phyloP scores from a whole-genome alignment of 2,888 invertebrate genomes.

The Eupithecia insigniata region DNA sequence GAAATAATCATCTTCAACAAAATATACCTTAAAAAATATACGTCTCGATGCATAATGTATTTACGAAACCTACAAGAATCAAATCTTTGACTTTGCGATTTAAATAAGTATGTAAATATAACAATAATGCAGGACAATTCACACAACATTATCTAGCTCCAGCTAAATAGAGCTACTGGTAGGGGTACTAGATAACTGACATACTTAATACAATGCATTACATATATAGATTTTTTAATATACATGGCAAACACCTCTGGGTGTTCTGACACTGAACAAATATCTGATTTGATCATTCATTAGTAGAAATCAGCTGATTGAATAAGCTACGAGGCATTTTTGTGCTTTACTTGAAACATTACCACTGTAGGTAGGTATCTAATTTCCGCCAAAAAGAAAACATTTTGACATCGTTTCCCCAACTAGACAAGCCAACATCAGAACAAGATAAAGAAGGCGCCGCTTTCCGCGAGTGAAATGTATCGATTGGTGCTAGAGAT shows the following conservation, averaged over 20 bases:
- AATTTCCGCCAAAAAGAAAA: conserved; percentile 28
- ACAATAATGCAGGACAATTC: too few relatives aligned
- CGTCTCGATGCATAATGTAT: not conserved
- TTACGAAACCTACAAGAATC: too few relatives aligned
- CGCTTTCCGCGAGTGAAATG: conserved; percentile 51
- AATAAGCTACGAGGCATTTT: not conserved
- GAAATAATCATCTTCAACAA: not conserved
- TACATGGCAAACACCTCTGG: too few relatives aligned
- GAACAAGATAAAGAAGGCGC: conserved; percentile 34
- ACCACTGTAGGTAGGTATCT: not conserved
- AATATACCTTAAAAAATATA: not conserved
- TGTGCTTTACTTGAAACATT: not conserved
- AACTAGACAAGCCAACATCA: conserved; percentile 28
- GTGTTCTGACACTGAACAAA: too few relatives aligned
- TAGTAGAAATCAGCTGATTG: not conserved
- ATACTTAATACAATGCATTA: too few relatives aligned
- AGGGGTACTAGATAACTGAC: too few relatives aligned
- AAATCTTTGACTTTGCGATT: too few relatives aligned
- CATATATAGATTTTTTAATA: too few relatives aligned
- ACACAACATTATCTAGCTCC: too few relatives aligned
- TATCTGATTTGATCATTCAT: not conserved
- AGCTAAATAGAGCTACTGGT: too few relatives aligned
- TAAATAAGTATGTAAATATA: too few relatives aligned
- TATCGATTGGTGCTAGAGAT: conserved; percentile 60
- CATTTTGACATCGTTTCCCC: conserved; percentile 22